Percentiles rank a stretch among this genome's conserved stretches.
Conservation (phyloP, 2,797 vertebrate genomes). For the Danio choprae region DNA sequence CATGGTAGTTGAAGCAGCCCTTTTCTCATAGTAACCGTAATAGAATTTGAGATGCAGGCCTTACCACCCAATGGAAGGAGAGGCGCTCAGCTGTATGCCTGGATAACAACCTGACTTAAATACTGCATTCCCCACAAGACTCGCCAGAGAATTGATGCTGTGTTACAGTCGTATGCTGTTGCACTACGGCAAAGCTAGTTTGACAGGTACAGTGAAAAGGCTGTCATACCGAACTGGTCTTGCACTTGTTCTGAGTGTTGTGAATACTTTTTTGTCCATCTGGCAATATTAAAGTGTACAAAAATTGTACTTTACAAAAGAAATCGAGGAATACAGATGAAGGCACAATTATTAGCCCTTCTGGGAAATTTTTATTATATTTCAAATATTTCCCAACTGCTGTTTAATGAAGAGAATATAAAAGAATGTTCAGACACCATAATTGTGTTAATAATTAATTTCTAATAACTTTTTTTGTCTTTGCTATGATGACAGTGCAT, state of each 20-base stretch:
- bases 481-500: no score
- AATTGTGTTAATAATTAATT: no score
- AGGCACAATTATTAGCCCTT: no score
- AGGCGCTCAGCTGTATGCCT: neutral
- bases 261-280: neutral
- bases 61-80: slow-evolving; percentile 10
- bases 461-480: no score
- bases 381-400: no score
- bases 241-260: neutral
- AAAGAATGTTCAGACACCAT: no score
- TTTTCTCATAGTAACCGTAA: slow-evolving; percentile 45
- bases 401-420: no score
- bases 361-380: no score
- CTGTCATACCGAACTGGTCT: slow-evolving; percentile 10
- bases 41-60: slow-evolving; percentile 40
- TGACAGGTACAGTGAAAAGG: slow-evolving; percentile 12
- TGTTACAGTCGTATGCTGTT: neutral
- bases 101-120: slow-evolving; percentile 28
- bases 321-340: neutral
- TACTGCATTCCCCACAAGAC: slow-evolving; percentile 8
- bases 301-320: neutral
- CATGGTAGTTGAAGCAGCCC: neutral
- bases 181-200: slow-evolving; percentile 6
- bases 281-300: neutral
- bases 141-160: neutral